Percentiles rank a stretch among this genome's conserved stretches.
Evolutionary conservation across 2,888 invertebrate species (phyloP).

Genomic region (Cephus nigrinus): DNA sequence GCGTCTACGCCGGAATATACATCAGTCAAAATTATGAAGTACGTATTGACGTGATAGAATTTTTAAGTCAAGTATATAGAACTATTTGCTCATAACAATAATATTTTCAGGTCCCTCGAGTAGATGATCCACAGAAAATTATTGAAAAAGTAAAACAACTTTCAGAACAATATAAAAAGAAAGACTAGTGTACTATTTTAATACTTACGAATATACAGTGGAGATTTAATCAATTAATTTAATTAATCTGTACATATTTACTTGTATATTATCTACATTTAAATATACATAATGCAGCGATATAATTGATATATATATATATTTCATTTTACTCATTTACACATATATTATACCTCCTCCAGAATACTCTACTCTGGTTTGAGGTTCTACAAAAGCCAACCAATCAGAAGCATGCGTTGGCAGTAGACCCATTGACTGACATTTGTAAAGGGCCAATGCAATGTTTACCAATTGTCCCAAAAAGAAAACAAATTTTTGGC

Average conservation of each 20-base stretch:
- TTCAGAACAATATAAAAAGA: constrained; percentile 75
- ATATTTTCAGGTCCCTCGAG: constrained; percentile 78
- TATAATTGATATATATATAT: constrained; percentile 17
- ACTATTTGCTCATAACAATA: not conserved
- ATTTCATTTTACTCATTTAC: constrained; percentile 34
- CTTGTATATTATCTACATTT: constrained; percentile 14
- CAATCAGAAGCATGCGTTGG: constrained; percentile 98
- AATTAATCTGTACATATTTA: constrained; percentile 8
- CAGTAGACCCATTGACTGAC: constrained; percentile 96
- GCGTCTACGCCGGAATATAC: constrained; percentile 80
- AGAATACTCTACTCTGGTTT: constrained; percentile 84
- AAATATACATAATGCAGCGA: constrained; percentile 5
- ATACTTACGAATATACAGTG: constrained; percentile 17
- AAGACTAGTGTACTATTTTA: constrained; percentile 24
- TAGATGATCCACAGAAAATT: constrained; percentile 84
- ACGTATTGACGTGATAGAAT: constrained; percentile 27
- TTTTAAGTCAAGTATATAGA: not conserved
- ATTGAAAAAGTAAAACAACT: constrained; percentile 77
- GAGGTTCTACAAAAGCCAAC: constrained; percentile 96
- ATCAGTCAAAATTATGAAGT: constrained; percentile 82
- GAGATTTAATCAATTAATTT: constrained; percentile 11
- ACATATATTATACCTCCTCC: constrained; percentile 76
- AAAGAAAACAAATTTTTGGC: constrained; percentile 93
- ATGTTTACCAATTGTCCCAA: constrained; percentile 94
- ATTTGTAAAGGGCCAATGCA: constrained; percentile 93